Evolutionary conservation across 2,797 vertebrate species (phyloP).

Genomic region (Cygnus olor): DNA sequence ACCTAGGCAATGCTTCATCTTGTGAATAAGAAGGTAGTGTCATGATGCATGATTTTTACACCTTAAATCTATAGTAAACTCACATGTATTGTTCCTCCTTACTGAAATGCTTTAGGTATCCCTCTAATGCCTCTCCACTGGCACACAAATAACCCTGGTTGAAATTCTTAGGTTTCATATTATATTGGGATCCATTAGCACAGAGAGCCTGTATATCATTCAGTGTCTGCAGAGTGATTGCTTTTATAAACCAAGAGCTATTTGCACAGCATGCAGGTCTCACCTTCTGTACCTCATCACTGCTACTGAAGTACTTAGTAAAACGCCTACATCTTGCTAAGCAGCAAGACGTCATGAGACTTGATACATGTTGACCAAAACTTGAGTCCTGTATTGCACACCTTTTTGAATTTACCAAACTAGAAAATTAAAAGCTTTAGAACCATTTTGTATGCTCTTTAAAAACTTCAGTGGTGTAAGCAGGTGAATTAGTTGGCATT

Average conservation of each 20-base stretch:
- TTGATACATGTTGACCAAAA: background rate
- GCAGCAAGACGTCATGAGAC: background rate
- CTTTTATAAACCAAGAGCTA: background rate
- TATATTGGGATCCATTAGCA: background rate
- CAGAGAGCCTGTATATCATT: background rate
- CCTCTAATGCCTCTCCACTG: background rate
- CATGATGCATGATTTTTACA: background rate
- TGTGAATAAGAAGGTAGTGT: background rate
- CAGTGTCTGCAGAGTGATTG: background rate
- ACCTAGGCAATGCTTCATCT: background rate
- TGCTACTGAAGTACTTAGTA: background rate
- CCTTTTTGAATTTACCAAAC: background rate
- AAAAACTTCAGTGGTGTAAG: background rate
- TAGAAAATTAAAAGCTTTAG: background rate
- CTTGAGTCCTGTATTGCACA: background rate
- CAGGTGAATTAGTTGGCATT: background rate
- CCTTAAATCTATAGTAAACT: background rate
- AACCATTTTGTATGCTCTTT: background rate
- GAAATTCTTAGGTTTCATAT: background rate
- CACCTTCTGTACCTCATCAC: background rate
- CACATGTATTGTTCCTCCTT: background rate
- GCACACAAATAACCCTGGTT: background rate
- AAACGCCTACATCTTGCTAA: background rate
- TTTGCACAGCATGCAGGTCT: background rate
- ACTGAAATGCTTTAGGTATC: background rate